Percentiles rank a stretch among this genome's conserved stretches.
Conservation (phyloP, 2,797 vertebrate species). For the Xenopus petersii region DNA sequence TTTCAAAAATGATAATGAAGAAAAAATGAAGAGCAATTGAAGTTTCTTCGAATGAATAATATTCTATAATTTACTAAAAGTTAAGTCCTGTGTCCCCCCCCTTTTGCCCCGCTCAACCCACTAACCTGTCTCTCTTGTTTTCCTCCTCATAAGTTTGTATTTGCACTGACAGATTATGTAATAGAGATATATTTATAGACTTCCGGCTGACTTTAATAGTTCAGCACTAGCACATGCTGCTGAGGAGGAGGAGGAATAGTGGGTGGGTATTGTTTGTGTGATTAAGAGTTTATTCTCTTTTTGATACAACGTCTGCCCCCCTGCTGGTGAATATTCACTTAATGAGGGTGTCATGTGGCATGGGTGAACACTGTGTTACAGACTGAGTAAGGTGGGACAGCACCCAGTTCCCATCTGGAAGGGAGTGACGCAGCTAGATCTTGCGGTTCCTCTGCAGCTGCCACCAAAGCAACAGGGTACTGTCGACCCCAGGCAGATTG, state of each 20-base stretch:
- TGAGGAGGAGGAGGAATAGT: neutral
- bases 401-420: slow-evolving; percentile 38
- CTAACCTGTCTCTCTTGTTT: no score
- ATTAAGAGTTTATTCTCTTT: neutral
- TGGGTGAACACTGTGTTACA: slow-evolving; percentile 9
- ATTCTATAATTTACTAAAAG: no score
- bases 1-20: no score
- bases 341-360: slow-evolving; percentile 25
- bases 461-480: neutral
- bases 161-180: neutral
- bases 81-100: no score
- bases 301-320: slow-evolving; percentile 1
- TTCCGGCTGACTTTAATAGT: neutral
- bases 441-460: slow-evolving; percentile 5
- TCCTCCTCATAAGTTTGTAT: neutral
- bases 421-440: slow-evolving; percentile 23
- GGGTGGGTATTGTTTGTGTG: slow-evolving; percentile 15
- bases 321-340: neutral
- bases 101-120: no score
- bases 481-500: no score
- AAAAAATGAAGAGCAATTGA: no score
- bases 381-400: slow-evolving; percentile 16
- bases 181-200: neutral
- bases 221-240: neutral
- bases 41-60: no score